phyloP scores from a whole-genome alignment of 2,797 vertebrate species.

The Pangasius sanitwongsei region DNA sequence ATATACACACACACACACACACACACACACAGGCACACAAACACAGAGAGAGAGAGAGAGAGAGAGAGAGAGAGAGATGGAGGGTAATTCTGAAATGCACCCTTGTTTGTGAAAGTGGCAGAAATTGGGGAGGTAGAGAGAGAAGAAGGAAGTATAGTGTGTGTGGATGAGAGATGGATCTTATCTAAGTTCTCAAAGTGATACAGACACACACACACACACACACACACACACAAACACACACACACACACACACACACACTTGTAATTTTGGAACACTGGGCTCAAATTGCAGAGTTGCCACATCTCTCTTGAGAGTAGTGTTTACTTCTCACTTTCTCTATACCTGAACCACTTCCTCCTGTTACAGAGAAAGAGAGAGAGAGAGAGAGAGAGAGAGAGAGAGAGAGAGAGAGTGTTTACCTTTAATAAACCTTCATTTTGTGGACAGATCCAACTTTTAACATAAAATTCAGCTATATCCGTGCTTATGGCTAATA shows the following conservation, averaged over 20 bases:
- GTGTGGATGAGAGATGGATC: not conserved
- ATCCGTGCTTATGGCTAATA: not conserved
- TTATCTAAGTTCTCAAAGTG: not conserved
- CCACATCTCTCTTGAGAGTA: not conserved
- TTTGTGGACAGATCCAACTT: not conserved
- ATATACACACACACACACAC: not conserved
- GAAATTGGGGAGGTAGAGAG: conserved; percentile 17
- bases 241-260: conserved; percentile 1
- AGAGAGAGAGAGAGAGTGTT: not conserved
- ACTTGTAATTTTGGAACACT: not conserved
- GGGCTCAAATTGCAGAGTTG: conserved; percentile 5
- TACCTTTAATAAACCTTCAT: not conserved
- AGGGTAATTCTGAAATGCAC: conserved; percentile 18
- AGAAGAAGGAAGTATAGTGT: not conserved
- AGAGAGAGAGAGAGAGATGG: conserved; percentile 3
- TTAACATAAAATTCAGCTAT: not conserved
- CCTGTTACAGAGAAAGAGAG: not conserved
- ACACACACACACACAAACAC: not conserved
- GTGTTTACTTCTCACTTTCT: conserved; percentile 15
- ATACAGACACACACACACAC: not conserved
- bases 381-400: conserved; percentile 1
- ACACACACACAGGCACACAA: not conserved
- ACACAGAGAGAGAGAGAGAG: not conserved
- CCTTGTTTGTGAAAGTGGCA: not conserved
- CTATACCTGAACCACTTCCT: conserved; percentile 16